Conservation (phyloP, 1,140 invertebrate species). For the Andrena cerasifolii region DNA sequence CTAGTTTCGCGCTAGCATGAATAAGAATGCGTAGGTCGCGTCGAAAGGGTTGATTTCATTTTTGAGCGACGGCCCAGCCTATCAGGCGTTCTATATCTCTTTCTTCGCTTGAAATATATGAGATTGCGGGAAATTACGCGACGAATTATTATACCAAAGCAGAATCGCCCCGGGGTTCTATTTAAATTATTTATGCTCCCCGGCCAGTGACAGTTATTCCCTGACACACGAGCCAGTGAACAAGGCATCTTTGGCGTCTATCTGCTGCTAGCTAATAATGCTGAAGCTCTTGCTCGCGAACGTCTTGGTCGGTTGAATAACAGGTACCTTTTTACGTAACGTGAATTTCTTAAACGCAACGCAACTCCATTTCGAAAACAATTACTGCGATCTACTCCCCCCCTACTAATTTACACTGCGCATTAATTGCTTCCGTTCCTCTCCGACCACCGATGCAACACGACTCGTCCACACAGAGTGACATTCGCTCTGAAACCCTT, state of each 20-base stretch:
- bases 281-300: slow-evolving; percentile 5
- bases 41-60: no score
- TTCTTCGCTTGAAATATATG: background rate
- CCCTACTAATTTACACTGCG: no score
- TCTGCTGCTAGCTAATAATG: slow-evolving; percentile 5
- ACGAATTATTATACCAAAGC: background rate
- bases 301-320: slow-evolving; percentile 22
- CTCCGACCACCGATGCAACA: no score
- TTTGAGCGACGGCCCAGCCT: no score
- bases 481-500: no score
- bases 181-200: slow-evolving; percentile 7
- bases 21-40: no score
- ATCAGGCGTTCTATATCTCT: no score
- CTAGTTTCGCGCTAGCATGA: no score
- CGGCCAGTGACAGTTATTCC: background rate
- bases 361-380: slow-evolving; percentile 1
- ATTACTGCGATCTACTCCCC: no score
- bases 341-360: background rate
- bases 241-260: background rate
- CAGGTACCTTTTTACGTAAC: slow-evolving; percentile 1
- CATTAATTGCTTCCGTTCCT: no score
- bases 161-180: background rate
- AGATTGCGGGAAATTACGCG: background rate
- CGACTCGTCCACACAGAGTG: no score
- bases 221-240: background rate